Base-by-base conservation (phyloP, 1,140 invertebrate species). In the Drosophila ogumai region DNA sequence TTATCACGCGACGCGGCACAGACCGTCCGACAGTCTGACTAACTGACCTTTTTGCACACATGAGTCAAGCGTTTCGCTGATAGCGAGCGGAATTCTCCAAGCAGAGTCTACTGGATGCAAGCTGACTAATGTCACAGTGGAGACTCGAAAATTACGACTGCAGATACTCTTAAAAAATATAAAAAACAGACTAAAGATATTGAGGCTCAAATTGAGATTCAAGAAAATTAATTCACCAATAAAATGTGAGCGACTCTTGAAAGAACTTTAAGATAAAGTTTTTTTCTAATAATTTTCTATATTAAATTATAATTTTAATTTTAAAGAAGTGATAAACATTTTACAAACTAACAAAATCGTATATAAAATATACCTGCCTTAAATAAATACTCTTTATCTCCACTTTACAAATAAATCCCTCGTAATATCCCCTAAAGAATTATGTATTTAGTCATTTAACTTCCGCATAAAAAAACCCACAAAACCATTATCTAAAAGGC, bases 31-130 rank as follows among this genome's bases (percentile, higher is more conserved):
- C 61, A 36, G 57, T 75, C 68, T 75, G 71, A 75, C 52, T 75
- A 65, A 58, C 38, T 65, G 43, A 40, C 71, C 59, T 50, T 25
- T 43, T 75, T 57, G 31, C 40, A 19, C 46, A 32, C 52, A 75
- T 75, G 72, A 75, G 49, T 71, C 73, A 75, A 65, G 61, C 60
- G 34, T 10, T 65, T 8, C 60, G 52, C 38, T 56, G 73, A 66
- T 65, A 57, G 71, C 43, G 25, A 22, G 22, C 32, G 43, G 17
- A 61, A 65, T 32, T 25, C 43, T 41, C 7, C 25, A 68, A 56
- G 25, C 25, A 28, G 25, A 40, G 38, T 63, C 44, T 50, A 19
- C 69, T 64, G 34, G 8, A 71, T 57, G 43, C 54, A 71, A 55
- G 34, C 52, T 73, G 69, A 73, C 52, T 72, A 72, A 72, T 69